Evolutionary conservation across 2,888 invertebrate species (phyloP).

Genomic region (Drosophila demipolita): DNA sequence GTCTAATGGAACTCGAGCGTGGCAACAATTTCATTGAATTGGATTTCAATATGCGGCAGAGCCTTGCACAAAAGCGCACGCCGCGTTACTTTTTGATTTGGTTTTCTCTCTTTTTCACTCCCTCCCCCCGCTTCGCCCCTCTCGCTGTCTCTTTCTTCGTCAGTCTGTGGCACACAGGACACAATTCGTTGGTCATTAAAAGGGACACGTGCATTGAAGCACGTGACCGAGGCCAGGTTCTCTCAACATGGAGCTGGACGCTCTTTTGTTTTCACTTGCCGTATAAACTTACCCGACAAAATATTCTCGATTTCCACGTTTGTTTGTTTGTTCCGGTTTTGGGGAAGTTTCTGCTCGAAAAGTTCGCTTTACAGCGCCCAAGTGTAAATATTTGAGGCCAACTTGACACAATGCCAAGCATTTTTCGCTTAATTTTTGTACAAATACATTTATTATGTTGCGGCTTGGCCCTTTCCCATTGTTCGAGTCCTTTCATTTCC

Average conservation of each 20-base stretch:
- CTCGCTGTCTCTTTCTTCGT: background rate
- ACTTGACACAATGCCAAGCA: conserved; percentile 69
- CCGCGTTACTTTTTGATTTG: conserved; percentile 68
- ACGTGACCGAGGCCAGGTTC: conserved; percentile 80
- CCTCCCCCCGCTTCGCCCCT: background rate
- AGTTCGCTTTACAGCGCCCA: conserved; percentile 55
- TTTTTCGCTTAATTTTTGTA: conserved; percentile 81
- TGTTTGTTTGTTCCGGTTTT: conserved; percentile 41
- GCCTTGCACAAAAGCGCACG: conserved; percentile 42
- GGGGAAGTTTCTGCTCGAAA: conserved; percentile 41
- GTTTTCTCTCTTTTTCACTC: conserved; percentile 15
- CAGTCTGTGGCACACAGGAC: conserved; percentile 50
- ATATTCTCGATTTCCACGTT: conserved; percentile 42
- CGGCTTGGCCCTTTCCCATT: conserved; percentile 42
- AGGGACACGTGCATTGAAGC: conserved; percentile 83
- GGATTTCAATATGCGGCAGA: conserved; percentile 79
- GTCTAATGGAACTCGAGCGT: conserved; percentile 84
- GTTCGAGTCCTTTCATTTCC: conserved; percentile 45
- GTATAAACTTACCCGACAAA: conserved; percentile 58
- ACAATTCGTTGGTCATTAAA: conserved; percentile 84
- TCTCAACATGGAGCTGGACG: conserved; percentile 56
- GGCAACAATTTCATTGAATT: conserved; percentile 80
- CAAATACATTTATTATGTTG: conserved; percentile 73
- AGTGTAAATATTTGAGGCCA: conserved; percentile 76
- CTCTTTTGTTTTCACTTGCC: conserved; percentile 70